These are phyloP conservation scores for Chiloscyllium punctatum DNA, from an alignment of 2,797 vertebrate genomes.

Conservation along the genomic window DNA sequence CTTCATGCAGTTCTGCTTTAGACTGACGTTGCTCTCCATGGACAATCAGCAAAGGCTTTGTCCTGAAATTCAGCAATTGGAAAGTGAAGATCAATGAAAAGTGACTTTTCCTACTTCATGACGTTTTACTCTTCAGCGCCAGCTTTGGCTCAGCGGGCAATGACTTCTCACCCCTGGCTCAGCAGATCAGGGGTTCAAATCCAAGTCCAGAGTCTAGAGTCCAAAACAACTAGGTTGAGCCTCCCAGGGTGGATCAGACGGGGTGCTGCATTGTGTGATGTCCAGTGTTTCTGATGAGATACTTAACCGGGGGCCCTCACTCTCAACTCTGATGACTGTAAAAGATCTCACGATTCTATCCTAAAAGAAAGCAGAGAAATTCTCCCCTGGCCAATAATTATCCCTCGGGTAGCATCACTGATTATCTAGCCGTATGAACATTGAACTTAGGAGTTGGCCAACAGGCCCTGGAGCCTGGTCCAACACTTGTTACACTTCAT, in stretches of 20 bases:
- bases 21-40: constrained; percentile 91
- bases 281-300: background rate
- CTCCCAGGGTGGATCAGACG: background rate
- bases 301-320: background rate
- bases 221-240: background rate
- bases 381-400: background rate
- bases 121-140: background rate
- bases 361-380: background rate
- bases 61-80: constrained; percentile 58
- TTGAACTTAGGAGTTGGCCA: too few relatives aligned
- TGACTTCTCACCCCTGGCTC: background rate
- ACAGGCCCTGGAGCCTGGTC: too few relatives aligned
- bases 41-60: constrained; percentile 77
- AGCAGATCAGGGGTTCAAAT: background rate
- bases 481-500: too few relatives aligned
- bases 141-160: background rate
- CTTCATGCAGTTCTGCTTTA: constrained; percentile 78
- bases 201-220: background rate
- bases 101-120: background rate
- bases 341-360: background rate
- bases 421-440: too few relatives aligned
- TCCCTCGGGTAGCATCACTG: background rate
- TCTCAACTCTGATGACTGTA: background rate
- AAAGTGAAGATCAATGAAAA: background rate
- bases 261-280: background rate